Conservation (phyloP, 64 coral and sea anemone species). For the Hydrozoanthus tunicans region DNA sequence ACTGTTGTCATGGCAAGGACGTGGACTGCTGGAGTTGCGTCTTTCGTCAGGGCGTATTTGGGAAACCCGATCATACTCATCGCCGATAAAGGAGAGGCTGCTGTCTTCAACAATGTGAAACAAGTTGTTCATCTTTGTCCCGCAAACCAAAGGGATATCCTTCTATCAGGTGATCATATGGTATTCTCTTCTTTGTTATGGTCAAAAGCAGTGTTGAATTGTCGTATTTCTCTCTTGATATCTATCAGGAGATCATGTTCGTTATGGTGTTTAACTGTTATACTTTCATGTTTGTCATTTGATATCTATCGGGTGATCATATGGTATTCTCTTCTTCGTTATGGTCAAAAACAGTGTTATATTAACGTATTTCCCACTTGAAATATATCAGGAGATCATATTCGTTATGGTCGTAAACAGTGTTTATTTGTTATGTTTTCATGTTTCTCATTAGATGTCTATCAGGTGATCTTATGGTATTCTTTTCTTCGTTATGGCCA, state of each 20-base stretch:
- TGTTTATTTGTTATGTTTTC: no score
- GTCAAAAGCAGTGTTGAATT: background rate
- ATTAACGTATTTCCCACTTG: background rate
- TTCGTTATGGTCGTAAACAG: no score
- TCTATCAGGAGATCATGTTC: no score
- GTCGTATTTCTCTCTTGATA: background rate
- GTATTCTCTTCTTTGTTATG: background rate
- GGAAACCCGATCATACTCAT: slow-evolving; percentile 88
- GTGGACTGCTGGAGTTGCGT: slow-evolving; percentile 81
- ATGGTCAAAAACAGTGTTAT: background rate
- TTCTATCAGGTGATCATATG: slow-evolving; percentile 63
- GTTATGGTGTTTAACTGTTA: no score
- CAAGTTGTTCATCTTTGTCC: slow-evolving; percentile 69
- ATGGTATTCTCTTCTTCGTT: background rate
- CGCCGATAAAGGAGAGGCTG: slow-evolving; percentile 80
- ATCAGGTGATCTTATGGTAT: slow-evolving; percentile 51
- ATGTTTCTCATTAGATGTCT: background rate
- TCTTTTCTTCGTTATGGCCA: background rate
- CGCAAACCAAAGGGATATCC: slow-evolving; percentile 53
- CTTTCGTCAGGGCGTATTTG: slow-evolving; percentile 80
- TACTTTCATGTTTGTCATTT: no score
- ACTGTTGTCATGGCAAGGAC: slow-evolving; percentile 74
- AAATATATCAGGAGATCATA: no score
- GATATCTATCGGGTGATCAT: slow-evolving; percentile 63
- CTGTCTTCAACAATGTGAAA: slow-evolving; percentile 75